Base-by-base conservation (phyloP, 2,888 invertebrate species). In the Drosophila percnosoma region DNA sequence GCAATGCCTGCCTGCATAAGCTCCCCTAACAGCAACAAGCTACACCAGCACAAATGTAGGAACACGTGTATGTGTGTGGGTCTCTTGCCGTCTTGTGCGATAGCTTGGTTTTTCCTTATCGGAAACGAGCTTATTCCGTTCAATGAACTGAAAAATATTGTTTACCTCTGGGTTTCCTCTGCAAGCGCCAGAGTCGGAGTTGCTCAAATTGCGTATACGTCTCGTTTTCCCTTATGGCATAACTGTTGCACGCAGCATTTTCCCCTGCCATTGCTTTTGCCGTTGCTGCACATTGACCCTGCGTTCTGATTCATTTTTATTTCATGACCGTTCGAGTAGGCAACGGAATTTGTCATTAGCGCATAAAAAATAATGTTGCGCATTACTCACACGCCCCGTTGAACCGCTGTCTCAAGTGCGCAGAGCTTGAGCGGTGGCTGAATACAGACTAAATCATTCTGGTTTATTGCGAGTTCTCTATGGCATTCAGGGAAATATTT, bases 141-240 rank as follows among this genome's bases (percentile, higher is more conserved):
- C 91, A 91, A 89, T 92, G 92, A 91, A 92, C 92, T 91, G 91
- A 73, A 90, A 91, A 91, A 91, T 91, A 91, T 91, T 91, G 92
- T 91, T 91, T 91, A 91, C 91, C 91, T 91, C 90, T 83, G 76
- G 68, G 75, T 80, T 84, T 87, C 87, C 83, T 80, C 73, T 33
- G 38, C 54, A 18, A 40, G 34, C 49, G 21, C 49, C 29, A 18
- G 40, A 31, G 21, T 18, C 70, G 68, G 55, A 64, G 64, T 62
- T 72, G 61, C 71, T 71, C 59, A 77, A 89, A 74, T 77, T 82
- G 73, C 72, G 78, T 75, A 60, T 70, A 53, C 68, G 65, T 75
- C 31, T 66, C 36, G 69, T 34, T 68, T 61, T 71, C 53, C 55
- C 71, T 55, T 48, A 59, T 76, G 54, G 29, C 51, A 61, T 58